Conservation (phyloP, 2,888 invertebrate species). For the Taenaris catops region DNA sequence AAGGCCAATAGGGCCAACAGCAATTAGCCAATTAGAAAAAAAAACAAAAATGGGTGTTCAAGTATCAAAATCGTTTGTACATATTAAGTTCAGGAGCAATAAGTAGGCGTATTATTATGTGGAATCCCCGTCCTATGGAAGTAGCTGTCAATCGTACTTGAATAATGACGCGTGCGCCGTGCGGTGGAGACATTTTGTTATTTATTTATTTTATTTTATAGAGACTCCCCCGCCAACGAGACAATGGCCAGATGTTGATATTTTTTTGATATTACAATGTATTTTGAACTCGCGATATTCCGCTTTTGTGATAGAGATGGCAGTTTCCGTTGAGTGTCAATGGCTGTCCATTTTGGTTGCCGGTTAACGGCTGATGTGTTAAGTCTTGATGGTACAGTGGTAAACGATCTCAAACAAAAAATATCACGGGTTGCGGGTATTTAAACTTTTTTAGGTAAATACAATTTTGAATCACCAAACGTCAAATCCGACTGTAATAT, state of each 20-base stretch:
- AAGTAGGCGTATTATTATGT: constrained; percentile 77
- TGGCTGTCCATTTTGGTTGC: constrained; percentile 22
- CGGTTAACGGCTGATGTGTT: constrained; percentile 15
- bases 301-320: constrained; percentile 48
- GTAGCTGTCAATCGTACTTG: constrained; percentile 75
- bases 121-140: constrained; percentile 46
- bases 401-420: no score
- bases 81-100: constrained; percentile 45
- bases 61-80: constrained; percentile 39
- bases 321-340: constrained; percentile 52
- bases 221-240: constrained; percentile 60
- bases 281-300: constrained; percentile 60
- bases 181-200: constrained; percentile 74
- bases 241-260: constrained; percentile 77
- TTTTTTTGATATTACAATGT: constrained; percentile 72
- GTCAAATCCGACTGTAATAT: no score
- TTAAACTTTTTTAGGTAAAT: no score
- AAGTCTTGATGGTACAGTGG: not conserved
- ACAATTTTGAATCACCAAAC: no score
- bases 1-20: no score
- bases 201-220: constrained; percentile 63
- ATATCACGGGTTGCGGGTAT: no score
- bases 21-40: no score
- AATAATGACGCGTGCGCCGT: constrained; percentile 65
- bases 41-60: constrained; percentile 7